Base-by-base conservation (phyloP, 2,113 vertebrate species). In the Cyanoliseus patagonus region DNA sequence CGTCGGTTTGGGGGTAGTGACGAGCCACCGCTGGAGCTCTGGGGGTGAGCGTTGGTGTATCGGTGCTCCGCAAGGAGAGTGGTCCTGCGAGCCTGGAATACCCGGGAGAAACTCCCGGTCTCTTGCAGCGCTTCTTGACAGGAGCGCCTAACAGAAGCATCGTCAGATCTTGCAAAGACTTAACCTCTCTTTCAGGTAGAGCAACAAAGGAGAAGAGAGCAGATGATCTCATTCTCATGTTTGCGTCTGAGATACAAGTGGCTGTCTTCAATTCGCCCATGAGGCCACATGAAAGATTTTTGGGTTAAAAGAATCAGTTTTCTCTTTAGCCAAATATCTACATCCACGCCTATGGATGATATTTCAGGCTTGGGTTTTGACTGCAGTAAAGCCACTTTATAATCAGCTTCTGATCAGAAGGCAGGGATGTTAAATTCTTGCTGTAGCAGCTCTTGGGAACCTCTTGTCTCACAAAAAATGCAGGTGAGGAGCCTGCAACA, bases 241-340 rank as follows among this genome's bases (percentile, higher is more conserved):
- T 83, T 13, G 3, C 6, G 0, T 20, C 64, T 30, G 52, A 55
- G 47, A 30, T 17, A 23, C 0, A 1, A 61, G 37, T 30, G n/a
- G 4, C 23, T 73, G 72, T 39, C 59, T 74, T 20, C 35, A 61
- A 30, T 31, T 46, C 25, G 39, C 20, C 37, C 8, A 0, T 37
- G 67, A 41, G 39, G 22, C 24, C 11, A 3, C 4, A 4, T 13
- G 11, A 52, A 90, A 77, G 46, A 2, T 0, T 52, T 77, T 37
- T 17, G 51, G 24, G 20, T 53, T 74, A 28, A 84, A 80, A 83
- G 53, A 17, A 69, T 33, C 31, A 4, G 13, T 20, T 75, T 52
- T n/a, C 8, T 1, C 0, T n/a, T 66, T 12, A 25, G 27, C 24
- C 19, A 13, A 6, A 22, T 42, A 9, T 1, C 27, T 74, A 0